phyloP scores from a whole-genome alignment of 2,888 invertebrate species.

The Lithophane ornitopus region DNA sequence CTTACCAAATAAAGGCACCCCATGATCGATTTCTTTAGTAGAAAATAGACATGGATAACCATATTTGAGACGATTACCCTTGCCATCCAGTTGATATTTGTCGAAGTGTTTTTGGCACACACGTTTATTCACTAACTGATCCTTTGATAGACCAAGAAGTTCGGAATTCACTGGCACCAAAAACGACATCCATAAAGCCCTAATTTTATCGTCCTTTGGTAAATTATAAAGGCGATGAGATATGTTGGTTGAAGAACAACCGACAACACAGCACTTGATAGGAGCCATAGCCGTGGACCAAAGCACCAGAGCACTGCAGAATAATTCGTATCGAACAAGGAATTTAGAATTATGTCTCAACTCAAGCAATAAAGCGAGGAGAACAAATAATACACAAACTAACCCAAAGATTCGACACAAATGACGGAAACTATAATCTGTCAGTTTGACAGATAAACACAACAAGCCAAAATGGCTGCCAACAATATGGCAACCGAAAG shows the following conservation, averaged over 20 bases:
- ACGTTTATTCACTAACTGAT: constrained; percentile 9
- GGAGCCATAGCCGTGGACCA: constrained; percentile 1
- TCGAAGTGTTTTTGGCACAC: constrained; percentile 8
- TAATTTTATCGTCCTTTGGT: constrained; percentile 32
- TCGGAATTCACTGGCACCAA: constrained; percentile 8
- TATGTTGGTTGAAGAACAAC: constrained; percentile 18
- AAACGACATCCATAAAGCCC: constrained; percentile 20
- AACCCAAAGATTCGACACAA: not conserved
- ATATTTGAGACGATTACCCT: not conserved
- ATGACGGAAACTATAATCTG: not conserved
- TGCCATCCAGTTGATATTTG: constrained; percentile 4
- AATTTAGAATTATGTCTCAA: constrained; percentile 6
- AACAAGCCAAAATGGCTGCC: not conserved
- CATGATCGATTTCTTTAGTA: not conserved
- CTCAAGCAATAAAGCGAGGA: constrained; percentile 19
- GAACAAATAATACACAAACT: not conserved
- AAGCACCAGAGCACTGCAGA: not conserved
- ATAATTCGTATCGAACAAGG: constrained; percentile 6
- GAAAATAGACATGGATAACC: constrained; percentile 4
- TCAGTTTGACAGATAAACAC: not conserved
- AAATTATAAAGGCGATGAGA: constrained; percentile 17
- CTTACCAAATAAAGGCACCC: not conserved
- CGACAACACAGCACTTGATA: constrained; percentile 17
- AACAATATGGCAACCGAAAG: not conserved
- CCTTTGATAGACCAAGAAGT: constrained; percentile 13